These are phyloP conservation scores for Crotalus viridis DNA, from an alignment of 2,113 vertebrate species.

Conservation along the genomic window DNA sequence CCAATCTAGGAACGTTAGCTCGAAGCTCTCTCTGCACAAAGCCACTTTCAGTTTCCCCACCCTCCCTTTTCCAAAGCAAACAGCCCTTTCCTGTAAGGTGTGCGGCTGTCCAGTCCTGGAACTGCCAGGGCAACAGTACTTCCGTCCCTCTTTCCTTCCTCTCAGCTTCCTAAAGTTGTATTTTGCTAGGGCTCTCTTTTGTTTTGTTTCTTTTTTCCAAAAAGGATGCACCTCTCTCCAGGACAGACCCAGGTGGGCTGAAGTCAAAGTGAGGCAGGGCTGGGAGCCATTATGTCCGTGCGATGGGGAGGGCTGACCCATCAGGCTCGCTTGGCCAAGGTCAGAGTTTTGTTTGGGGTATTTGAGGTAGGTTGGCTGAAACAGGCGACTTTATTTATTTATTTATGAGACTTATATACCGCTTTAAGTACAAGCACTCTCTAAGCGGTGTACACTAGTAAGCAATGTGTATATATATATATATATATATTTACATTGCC, in stretches of 20 bases:
- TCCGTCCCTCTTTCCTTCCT: conserved; percentile 83
- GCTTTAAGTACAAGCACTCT: too few species aligned
- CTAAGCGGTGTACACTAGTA: too few species aligned
- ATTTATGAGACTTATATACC: too few species aligned
- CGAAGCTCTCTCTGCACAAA: conserved; percentile 17
- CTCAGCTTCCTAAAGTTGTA: conserved; percentile 57
- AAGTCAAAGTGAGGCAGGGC: conserved; percentile 32
- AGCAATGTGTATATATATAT: too few species aligned
- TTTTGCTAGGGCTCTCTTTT: conserved; percentile 54
- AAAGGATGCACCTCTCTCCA: conserved; percentile 30
- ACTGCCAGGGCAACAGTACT: conserved; percentile 68
- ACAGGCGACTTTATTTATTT: background rate
- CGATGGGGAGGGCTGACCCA: background rate
- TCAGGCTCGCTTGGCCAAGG: background rate
- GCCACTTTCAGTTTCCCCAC: conserved; percentile 46
- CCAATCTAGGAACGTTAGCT: conserved; percentile 32
- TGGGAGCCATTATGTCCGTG: background rate
- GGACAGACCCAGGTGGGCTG: conserved; percentile 52
- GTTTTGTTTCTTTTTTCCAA: conserved; percentile 34
- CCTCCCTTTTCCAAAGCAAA: conserved; percentile 74
- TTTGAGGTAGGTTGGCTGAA: background rate
- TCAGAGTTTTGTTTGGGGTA: conserved; percentile 8
- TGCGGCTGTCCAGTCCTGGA: conserved; percentile 55
- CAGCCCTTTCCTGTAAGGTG: conserved; percentile 66
- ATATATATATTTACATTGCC: too few species aligned